These are phyloP conservation scores for Galemys pyrenaicus DNA, from an alignment of 2,113 vertebrate genomes.

Conservation along the genomic window DNA sequence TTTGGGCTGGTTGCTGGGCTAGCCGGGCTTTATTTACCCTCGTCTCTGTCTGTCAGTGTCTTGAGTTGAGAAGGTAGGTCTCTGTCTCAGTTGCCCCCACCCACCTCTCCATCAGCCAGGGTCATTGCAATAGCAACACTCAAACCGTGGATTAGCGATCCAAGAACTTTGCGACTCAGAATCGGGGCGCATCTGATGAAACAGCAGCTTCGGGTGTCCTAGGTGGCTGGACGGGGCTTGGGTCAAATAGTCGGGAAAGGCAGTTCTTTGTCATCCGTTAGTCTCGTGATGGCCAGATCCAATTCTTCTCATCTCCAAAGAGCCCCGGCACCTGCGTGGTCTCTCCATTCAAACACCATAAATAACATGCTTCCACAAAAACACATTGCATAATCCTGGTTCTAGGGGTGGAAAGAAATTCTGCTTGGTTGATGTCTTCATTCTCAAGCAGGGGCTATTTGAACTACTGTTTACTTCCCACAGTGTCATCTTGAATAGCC, in stretches of 20 bases:
- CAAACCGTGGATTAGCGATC: neutral
- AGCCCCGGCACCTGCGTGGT: neutral
- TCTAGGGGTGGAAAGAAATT: slow-evolving; percentile 42
- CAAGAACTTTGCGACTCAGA: neutral
- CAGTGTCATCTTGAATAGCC: slow-evolving; percentile 54
- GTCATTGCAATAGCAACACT: too few relatives aligned
- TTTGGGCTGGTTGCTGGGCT: too few relatives aligned
- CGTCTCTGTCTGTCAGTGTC: too few relatives aligned
- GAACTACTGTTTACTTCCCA: slow-evolving; percentile 53
- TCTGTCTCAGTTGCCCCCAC: too few relatives aligned
- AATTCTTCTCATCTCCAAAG: neutral
- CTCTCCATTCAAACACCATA: neutral
- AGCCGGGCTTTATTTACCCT: too few relatives aligned
- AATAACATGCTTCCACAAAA: neutral
- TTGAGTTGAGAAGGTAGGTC: too few relatives aligned
- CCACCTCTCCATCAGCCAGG: too few relatives aligned
- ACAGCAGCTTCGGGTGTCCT: neutral
- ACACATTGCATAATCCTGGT: neutral
- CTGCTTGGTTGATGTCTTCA: slow-evolving; percentile 63
- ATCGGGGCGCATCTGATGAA: neutral
- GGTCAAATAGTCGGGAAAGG: neutral
- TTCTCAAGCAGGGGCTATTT: slow-evolving; percentile 53
- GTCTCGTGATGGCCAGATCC: neutral
- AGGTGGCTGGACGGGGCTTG: neutral
- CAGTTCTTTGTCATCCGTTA: neutral